phyloP scores from a whole-genome alignment of 2,888 invertebrate species.

The Ennomos quercinarius region DNA sequence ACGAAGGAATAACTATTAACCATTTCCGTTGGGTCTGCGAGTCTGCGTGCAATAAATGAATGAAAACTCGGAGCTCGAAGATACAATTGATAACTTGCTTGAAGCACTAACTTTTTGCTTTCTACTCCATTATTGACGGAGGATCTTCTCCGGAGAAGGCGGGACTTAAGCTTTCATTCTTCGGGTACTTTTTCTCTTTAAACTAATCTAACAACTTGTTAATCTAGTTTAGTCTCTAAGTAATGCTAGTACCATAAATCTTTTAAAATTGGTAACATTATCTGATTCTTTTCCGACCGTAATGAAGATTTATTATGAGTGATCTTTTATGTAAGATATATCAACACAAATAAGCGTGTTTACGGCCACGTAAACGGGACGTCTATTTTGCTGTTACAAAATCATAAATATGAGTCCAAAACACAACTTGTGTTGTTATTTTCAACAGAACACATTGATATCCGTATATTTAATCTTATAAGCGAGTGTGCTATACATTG shows the following conservation, averaged over 20 bases:
- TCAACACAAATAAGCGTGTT: too few species aligned
- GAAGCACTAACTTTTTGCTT: conserved; percentile 71
- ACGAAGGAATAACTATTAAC: conserved; percentile 73
- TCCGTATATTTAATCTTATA: too few species aligned
- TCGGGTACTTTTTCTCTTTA: conserved; percentile 8
- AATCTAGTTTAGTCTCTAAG: conserved; percentile 44
- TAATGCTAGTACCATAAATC: background rate
- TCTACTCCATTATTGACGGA: conserved; percentile 68
- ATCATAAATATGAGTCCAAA: too few species aligned
- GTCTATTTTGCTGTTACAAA: too few species aligned
- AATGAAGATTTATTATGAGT: too few species aligned
- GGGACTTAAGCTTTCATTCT: conserved; percentile 52
- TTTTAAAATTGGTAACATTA: background rate
- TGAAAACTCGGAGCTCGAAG: conserved; percentile 70
- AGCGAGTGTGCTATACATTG: too few species aligned
- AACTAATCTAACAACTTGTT: conserved; percentile 31
- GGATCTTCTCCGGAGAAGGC: conserved; percentile 55
- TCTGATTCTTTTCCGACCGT: background rate
- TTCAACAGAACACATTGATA: too few species aligned
- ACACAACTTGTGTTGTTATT: too few species aligned
- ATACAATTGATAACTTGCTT: conserved; percentile 79
- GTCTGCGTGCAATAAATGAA: conserved; percentile 75
- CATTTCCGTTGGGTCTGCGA: conserved; percentile 68
- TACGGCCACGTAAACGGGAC: too few species aligned
- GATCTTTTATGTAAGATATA: too few species aligned